Percentiles rank a stretch among this genome's conserved stretches.
phyloP scores from a whole-genome alignment of 2,888 invertebrate species.

The Lingula anatina region DNA sequence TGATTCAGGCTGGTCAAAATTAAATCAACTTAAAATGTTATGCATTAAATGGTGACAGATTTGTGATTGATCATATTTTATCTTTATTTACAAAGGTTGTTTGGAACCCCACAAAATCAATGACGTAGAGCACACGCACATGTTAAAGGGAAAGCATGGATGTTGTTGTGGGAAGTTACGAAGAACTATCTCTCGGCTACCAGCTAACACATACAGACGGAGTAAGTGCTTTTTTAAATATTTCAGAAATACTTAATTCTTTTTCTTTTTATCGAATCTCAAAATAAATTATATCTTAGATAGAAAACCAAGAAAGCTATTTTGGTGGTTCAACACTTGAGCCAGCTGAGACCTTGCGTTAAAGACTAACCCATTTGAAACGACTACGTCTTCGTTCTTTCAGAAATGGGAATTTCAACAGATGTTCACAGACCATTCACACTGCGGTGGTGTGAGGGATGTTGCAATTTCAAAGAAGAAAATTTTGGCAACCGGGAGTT shows the following conservation, averaged over 20 bases:
- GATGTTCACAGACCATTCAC: conserved; percentile 84
- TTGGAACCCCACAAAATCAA: too few relatives aligned
- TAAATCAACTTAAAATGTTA: too few relatives aligned
- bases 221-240: conserved; percentile 30
- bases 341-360: conserved; percentile 3
- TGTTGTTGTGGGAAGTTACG: conserved; percentile 83
- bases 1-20: too few relatives aligned
- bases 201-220: conserved; percentile 50
- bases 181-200: conserved; percentile 82
- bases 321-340: conserved; percentile 6
- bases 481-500: conserved; percentile 76
- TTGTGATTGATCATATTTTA: too few relatives aligned
- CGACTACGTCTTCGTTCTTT: too few relatives aligned
- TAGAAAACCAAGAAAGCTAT: conserved; percentile 3
- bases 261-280: too few relatives aligned
- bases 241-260: too few relatives aligned
- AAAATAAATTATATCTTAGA: too few relatives aligned
- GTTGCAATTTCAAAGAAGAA: conserved; percentile 64
- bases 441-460: conserved; percentile 73
- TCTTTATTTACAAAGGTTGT: too few relatives aligned
- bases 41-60: too few relatives aligned
- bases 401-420: conserved; percentile 63
- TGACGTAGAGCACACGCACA: not conserved
- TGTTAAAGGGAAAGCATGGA: conserved; percentile 56
- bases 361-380: too few relatives aligned